These are phyloP conservation scores for Oncopodura yosiiana DNA, from an alignment of 1,140 invertebrate species.

Conservation along the genomic window DNA sequence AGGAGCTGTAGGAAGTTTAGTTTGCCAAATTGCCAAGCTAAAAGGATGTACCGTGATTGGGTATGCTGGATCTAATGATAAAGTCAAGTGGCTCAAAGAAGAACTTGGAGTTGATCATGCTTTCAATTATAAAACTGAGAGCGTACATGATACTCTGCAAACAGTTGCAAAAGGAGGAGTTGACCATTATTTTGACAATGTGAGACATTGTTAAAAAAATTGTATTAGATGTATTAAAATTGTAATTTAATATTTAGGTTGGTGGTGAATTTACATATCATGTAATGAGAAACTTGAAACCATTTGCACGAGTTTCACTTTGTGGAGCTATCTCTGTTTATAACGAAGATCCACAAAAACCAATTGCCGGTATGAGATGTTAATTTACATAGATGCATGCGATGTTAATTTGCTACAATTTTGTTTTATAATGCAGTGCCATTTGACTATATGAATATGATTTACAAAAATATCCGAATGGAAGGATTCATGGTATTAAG, in stretches of 20 bases:
- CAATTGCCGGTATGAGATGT: slow-evolving; percentile 9
- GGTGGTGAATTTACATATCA: slow-evolving; percentile 41
- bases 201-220: slow-evolving; percentile 38
- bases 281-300: slow-evolving; percentile 42
- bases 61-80: slow-evolving; percentile 56
- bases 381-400: no score
- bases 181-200: slow-evolving; percentile 65
- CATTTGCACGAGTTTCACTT: slow-evolving; percentile 40
- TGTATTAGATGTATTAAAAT: neutral
- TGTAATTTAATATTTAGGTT: slow-evolving; percentile 37
- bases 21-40: slow-evolving; percentile 62
- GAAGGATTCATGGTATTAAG: slow-evolving; percentile 36
- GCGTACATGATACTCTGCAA: slow-evolving; percentile 47
- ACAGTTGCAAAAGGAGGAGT: slow-evolving; percentile 54
- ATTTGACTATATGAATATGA: slow-evolving; percentile 25
- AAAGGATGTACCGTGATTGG: slow-evolving; percentile 58
- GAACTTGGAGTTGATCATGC: slow-evolving; percentile 55
- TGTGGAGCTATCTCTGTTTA: slow-evolving; percentile 43
- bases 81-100: slow-evolving; percentile 56
- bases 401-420: neutral
- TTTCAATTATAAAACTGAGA: slow-evolving; percentile 57
- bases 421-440: slow-evolving; percentile 23
- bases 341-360: slow-evolving; percentile 32
- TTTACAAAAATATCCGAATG: slow-evolving; percentile 35
- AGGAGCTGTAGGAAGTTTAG: slow-evolving; percentile 56